Base-by-base conservation (phyloP, 1,140 invertebrate species). In the Drosophila virilis region DNA sequence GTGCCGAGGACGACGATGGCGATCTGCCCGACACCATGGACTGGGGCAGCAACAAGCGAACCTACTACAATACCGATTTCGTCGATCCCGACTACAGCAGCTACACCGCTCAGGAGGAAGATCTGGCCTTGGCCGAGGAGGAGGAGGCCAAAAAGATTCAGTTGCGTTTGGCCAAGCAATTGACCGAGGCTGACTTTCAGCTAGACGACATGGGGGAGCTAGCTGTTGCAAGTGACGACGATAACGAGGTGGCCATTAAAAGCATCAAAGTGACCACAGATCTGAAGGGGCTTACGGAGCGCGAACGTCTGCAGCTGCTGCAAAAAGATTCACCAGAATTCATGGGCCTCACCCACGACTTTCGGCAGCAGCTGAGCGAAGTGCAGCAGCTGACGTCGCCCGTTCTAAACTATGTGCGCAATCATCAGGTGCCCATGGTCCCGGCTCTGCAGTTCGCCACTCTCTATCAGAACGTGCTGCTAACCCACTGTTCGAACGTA, bases 311-410 rank as follows among this genome's bases (percentile, higher is more conserved):
- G 37, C 94, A 96, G 78, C 90, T 97, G 51, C 90, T 98, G 46
- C 93, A 96, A 83, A 96, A 97, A 88, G 96, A 98, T 92, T 97
- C 96, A 45, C 97, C 97, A 32, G 97, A 98, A 93, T 96, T 98
- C 82, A 77, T 95, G 48, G 94, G 94, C 1, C 92, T 98, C 8
- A 93, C 97, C 28, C 93, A 95, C 57, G 97, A 97, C 92, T 97
- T 95, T 86, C 95, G 96, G 94, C 93, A 94, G 93, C 95, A 94
- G 91, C 82, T 97, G 76, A 91, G 79, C 17, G 94, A 96, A 80
- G 93, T 94, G 6, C 95, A 94, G 77, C 93, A 94, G 73, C 91
- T 94, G 40, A 92, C 97, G 43, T 86, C 93, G 51, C 96, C 96
- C 10, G 93, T 97, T 65, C 88, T 96, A n/a, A 92, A 95, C 46